These are phyloP conservation scores for Charaxes varanes DNA, from an alignment of 1,140 invertebrate species.

Conservation along the genomic window DNA sequence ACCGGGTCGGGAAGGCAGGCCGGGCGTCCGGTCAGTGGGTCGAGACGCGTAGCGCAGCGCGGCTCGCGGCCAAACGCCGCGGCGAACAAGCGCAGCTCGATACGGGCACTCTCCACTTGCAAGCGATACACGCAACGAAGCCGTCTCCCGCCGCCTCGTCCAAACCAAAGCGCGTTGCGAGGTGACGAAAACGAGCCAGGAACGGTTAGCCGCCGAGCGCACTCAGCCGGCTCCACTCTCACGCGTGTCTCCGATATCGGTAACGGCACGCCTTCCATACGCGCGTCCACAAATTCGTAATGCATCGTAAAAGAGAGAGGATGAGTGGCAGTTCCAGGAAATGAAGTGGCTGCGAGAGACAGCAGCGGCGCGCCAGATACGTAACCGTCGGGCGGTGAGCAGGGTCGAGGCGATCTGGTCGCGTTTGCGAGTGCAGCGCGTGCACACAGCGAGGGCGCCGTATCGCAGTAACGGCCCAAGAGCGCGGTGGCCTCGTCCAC, in stretches of 20 bases:
- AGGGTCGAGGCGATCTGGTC: conserved; percentile 84
- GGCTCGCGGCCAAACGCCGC: conserved; percentile 53
- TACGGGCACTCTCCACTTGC: conserved; percentile 78
- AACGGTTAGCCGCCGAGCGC: conserved; percentile 56
- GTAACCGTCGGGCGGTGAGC: conserved; percentile 85
- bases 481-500: conserved; percentile 39
- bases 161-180: conserved; percentile 84
- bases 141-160: conserved; percentile 82
- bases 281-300: conserved; percentile 90
- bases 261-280: conserved; percentile 72
- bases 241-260: conserved; percentile 33
- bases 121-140: conserved; percentile 85
- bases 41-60: conserved; percentile 80
- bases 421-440: conserved; percentile 85
- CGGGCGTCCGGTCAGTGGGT: conserved; percentile 81
- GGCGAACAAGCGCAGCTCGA: conserved; percentile 70
- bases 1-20: conserved; percentile 34
- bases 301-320: conserved; percentile 79
- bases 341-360: conserved; percentile 70
- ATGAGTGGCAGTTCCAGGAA: conserved; percentile 79
- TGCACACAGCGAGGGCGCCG: conserved; percentile 85
- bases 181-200: conserved; percentile 80
- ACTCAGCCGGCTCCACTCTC: conserved; percentile 37
- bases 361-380: conserved; percentile 76
- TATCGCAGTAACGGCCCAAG: conserved; percentile 82